Percentiles rank a stretch among this genome's conserved stretches.
These are phyloP conservation scores for Akabosia matsudoensis DNA, from an alignment of 1,140 invertebrate species.

Conservation along the genomic window DNA sequence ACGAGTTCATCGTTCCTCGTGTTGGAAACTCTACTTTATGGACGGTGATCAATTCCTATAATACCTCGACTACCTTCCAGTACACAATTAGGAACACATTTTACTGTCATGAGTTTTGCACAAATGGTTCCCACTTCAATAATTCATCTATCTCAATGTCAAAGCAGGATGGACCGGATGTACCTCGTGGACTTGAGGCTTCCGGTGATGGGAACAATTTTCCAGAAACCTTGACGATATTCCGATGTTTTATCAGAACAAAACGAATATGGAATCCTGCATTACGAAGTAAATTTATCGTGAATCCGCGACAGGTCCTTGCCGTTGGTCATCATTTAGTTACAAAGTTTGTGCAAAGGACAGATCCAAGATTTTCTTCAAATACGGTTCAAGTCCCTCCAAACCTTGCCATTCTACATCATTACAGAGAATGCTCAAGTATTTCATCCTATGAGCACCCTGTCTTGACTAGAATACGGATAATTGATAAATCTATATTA, in stretches of 20 bases:
- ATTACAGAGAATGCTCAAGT: constrained; percentile 39
- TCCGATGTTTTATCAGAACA: constrained; percentile 35
- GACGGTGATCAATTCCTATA: neutral
- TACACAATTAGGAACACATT: constrained; percentile 41
- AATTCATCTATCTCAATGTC: too few species aligned
- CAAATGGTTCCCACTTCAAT: neutral
- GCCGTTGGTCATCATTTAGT: constrained; percentile 41
- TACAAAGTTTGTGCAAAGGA: constrained; percentile 29
- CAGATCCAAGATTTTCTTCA: neutral
- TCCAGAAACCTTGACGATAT: constrained; percentile 30
- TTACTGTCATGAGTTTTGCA: constrained; percentile 44
- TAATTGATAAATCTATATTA: neutral
- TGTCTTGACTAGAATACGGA: constrained; percentile 19
- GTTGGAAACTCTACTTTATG: constrained; percentile 48
- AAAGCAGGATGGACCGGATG: too few species aligned
- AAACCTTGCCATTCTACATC: constrained; percentile 28
- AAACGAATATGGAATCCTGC: constrained; percentile 38
- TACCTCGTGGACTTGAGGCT: too few species aligned
- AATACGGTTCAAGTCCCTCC: neutral
- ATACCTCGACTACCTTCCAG: neutral
- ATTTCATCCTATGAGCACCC: constrained; percentile 36
- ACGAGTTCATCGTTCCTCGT: constrained; percentile 83
- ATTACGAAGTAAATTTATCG: constrained; percentile 38
- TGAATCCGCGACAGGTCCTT: constrained; percentile 28
- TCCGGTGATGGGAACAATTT: too few species aligned